phyloP scores from a whole-genome alignment of 2,888 invertebrate species.

The Pseudanteris insignis region DNA sequence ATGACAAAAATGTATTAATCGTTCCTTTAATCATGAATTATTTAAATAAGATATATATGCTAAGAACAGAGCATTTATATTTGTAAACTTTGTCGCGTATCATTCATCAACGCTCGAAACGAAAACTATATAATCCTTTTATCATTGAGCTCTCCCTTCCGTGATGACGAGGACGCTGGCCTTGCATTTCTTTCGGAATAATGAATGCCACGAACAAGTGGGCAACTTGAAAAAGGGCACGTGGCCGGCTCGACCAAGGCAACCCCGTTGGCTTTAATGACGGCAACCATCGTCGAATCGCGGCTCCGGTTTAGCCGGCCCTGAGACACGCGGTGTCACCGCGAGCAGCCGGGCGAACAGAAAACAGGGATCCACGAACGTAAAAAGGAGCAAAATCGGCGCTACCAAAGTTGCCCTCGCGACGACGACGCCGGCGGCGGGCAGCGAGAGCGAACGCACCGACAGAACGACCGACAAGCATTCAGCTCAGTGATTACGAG shows the following conservation, averaged over 20 bases:
- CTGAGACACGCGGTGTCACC: constrained; percentile 35
- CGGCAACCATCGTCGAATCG: constrained; percentile 11
- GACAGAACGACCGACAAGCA: constrained; percentile 53
- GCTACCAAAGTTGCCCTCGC: constrained; percentile 41
- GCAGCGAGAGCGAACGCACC: constrained; percentile 47
- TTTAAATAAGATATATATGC: no score
- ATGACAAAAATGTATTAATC: no score
- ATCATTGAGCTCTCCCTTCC: no score
- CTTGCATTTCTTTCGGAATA: no score
- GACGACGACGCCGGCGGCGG: constrained; percentile 30
- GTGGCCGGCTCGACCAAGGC: no score
- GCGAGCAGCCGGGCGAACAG: constrained; percentile 12
- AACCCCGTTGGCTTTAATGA: constrained; percentile 23
- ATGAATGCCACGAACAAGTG: no score
- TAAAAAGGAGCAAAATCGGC: constrained; percentile 27
- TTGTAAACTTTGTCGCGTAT: no score
- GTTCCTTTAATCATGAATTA: no score
- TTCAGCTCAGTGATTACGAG: constrained; percentile 65
- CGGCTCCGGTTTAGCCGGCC: neutral
- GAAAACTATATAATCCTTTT: no score
- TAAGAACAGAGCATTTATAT: no score
- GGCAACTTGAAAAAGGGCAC: constrained; percentile 7
- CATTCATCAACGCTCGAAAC: no score
- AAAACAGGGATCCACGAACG: constrained; percentile 20
- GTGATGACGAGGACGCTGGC: no score